Base-by-base conservation (phyloP, 2,797 vertebrate genomes). In the Salarias fasciatus region DNA sequence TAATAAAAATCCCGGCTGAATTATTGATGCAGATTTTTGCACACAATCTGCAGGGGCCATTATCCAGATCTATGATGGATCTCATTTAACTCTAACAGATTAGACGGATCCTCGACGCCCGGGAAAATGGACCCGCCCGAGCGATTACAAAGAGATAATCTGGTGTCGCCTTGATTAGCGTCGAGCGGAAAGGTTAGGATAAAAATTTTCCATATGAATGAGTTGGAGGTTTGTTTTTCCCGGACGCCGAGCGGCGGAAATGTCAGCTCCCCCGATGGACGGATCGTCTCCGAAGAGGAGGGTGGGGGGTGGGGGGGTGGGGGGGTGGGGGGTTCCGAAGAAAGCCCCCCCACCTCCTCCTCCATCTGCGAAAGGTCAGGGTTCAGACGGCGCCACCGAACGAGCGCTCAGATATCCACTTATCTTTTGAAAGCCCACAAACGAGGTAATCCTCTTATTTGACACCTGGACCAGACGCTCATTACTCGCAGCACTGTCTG, bases 1-100 rank as follows among this genome's bases (percentile, higher is more conserved):
- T 90, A 88, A 89, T 89, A 69, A 63, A 91, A 78, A 50, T 11
- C 36, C 0, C 1, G 45, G 58, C 71, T 91, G 82, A 92, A 93
- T 92, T 86, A 92, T 92, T 91, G 65, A 92, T 87, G 55, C 80
- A 90, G 86, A 91, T 92, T 90, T 90, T 92, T 85, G 84, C 88
- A 87, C 86, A 89, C 88, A 86, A 89, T 92, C 84, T 91, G 77
- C 84, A 61, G 69, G 69, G 76, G 64, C 84, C 83, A 90, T 92
- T 91, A 91, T 86, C 78, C 61, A 31, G 82, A 86, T 80, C 61
- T 72, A 77, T 84, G 89, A 82, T 82, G 82, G 84, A 90, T 91
- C 88, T 87, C 66, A 73, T 91, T 90, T 83, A 70, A 86, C 79
- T 79, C 86, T 75, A 88, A 79, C 79, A 82, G 83, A 90, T 91